Base-by-base conservation (phyloP, 2,113 vertebrate genomes). In the Penelope pileata region DNA sequence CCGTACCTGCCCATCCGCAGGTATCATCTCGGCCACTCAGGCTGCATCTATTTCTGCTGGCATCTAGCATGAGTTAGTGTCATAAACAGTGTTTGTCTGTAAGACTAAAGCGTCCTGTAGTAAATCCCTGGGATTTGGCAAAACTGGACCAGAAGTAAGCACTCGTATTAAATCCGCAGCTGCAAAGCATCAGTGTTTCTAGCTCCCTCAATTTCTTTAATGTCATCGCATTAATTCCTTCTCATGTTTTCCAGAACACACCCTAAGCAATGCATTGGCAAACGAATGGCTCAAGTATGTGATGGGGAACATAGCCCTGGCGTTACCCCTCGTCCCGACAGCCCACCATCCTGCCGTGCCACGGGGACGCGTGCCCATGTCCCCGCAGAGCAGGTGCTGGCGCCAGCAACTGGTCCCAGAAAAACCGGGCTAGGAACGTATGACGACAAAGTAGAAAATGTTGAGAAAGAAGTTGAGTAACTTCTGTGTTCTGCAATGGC, bases 1-100 rank as follows among this genome's bases (percentile, higher is more conserved):
- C 50, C 3, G 0, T 3, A 5, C 14, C 47, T 10, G 24, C 53
- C 47, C 11, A 54, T 0, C 5, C 0, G 0, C 5, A 30, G 51
- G 42, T 62, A 24, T 11, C 14, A 12, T 16, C 16, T 38, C 51
- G 23, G 59, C 50, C 2, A 0, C 24, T 16, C 17, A 1, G 54
- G 21, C 45, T 34, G 23, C 1, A 9, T 15, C 26, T 10, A 2
- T 36, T 30, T 22, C 74, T 64, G 45, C 11, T 36, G 58, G 34
- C 48, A 80, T 53, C 70, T 66, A 3, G 8, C 24, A 6, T 0
- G 10, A 17, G 29, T 47, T 9, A 3, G 5, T 40, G 27, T 59
- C 76, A 79, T 43, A 27, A 72, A 56, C 53, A 62, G 38, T 4
- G 16, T 11, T 50, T 40, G 58, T 30, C 34, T 0, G 0, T 10